These are phyloP conservation scores for Rostratula benghalensis DNA, from an alignment of 2,113 vertebrate genomes.

Conservation along the genomic window DNA sequence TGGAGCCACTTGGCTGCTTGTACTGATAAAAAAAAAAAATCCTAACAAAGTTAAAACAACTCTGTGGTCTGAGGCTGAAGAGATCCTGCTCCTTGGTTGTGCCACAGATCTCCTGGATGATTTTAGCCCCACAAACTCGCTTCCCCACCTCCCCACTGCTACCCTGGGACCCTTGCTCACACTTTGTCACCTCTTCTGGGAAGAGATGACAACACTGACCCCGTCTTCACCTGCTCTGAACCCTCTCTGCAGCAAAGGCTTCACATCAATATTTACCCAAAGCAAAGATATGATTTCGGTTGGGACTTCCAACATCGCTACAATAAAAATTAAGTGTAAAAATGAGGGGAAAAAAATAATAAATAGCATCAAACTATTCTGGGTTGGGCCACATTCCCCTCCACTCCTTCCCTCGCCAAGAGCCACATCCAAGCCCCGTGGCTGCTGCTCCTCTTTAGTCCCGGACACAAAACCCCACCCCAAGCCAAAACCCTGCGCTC, in stretches of 20 bases:
- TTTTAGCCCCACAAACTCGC: background rate
- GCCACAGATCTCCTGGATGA: too few species aligned
- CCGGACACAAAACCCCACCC: background rate
- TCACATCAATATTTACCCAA: background rate
- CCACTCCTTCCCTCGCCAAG: rapidly evolving
- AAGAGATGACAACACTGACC: background rate
- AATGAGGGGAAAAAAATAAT: rapidly evolving
- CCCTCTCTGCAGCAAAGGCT: too few species aligned
- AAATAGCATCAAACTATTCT: rapidly evolving
- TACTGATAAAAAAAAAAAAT: background rate
- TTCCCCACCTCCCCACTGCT: background rate
- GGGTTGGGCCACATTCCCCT: rapidly evolving
- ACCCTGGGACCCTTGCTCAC: background rate
- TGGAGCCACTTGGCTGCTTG: background rate
- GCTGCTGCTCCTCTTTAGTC: background rate
- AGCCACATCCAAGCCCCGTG: background rate
- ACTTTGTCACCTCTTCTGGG: background rate
- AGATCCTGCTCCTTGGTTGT: background rate
- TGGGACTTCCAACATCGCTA: background rate
- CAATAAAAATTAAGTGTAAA: rapidly evolving
- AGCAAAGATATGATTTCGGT: rapidly evolving
- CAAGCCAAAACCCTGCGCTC: background rate
- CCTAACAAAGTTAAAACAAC: background rate
- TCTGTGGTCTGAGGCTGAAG: background rate
- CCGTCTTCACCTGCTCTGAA: background rate